phyloP scores from a whole-genome alignment of 2,113 vertebrate genomes.

The Rhodinocichla rosea region DNA sequence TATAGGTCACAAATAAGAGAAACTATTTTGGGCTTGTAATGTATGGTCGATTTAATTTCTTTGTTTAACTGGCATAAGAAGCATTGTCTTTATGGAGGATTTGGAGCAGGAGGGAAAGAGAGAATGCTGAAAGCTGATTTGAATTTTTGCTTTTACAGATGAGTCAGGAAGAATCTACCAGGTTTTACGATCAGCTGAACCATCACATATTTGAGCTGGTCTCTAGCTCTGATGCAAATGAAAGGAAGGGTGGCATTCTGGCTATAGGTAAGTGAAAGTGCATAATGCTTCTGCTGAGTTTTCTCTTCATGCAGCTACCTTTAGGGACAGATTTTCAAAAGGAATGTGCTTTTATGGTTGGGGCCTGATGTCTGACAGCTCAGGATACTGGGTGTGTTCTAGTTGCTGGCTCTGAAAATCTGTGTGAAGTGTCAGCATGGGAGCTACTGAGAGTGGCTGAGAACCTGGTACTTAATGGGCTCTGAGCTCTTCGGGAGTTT shows the following conservation, averaged over 20 bases:
- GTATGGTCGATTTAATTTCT: background rate
- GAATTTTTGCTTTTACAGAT: slow-evolving; percentile 73
- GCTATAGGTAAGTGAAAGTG: slow-evolving; percentile 86
- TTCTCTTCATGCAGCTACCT: background rate
- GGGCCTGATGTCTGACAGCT: background rate
- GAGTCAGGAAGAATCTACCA: slow-evolving; percentile 96
- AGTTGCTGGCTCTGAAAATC: background rate
- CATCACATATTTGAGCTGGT: slow-evolving; percentile 99
- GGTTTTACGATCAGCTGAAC: slow-evolving; percentile 97
- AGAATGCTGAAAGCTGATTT: background rate
- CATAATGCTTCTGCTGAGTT: background rate
- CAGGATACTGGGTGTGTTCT: background rate
- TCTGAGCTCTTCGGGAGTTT: background rate
- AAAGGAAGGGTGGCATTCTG: slow-evolving; percentile 97
- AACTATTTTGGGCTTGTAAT: background rate
- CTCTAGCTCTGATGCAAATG: slow-evolving; percentile 97
- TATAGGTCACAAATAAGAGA: background rate
- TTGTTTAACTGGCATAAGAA: background rate
- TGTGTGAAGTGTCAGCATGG: background rate
- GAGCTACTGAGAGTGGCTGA: background rate
- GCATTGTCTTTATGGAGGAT: background rate
- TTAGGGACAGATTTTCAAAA: background rate
- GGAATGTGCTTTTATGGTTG: background rate
- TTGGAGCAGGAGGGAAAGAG: background rate
- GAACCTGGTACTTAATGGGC: background rate